phyloP scores from a whole-genome alignment of 2,888 invertebrate species.

The Neocrepidodera transversa region DNA sequence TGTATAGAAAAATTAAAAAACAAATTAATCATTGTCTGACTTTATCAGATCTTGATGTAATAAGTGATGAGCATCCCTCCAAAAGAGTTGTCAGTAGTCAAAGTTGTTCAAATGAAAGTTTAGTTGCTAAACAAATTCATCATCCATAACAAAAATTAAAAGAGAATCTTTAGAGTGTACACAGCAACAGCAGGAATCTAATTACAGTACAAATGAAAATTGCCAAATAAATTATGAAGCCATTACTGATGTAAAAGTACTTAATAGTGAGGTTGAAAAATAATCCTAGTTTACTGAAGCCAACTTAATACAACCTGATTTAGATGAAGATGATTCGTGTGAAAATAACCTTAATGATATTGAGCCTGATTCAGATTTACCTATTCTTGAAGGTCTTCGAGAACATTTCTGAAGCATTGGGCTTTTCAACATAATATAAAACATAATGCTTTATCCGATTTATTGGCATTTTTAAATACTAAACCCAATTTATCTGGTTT shows the following conservation, averaged over 20 bases:
- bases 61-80: too few relatives aligned
- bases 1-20: too few relatives aligned
- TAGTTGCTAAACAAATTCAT: too few relatives aligned
- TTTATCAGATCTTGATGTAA: too few relatives aligned
- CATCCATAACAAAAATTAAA: too few relatives aligned
- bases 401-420: background rate
- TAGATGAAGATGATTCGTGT: background rate
- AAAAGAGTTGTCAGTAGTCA: too few relatives aligned
- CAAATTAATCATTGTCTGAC: too few relatives aligned
- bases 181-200: too few relatives aligned
- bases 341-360: background rate
- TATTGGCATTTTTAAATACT: background rate
- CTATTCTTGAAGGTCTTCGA: background rate
- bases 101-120: too few relatives aligned
- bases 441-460: conserved; percentile 5
- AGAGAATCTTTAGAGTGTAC: too few relatives aligned
- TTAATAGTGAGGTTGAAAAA: background rate
- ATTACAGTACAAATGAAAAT: too few relatives aligned
- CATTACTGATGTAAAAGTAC: background rate
- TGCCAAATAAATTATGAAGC: background rate
- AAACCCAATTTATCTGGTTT: conserved; percentile 1
- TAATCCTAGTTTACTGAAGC: background rate
- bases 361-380: background rate
- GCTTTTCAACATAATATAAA: conserved; percentile 1
- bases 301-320: background rate